Evolutionary conservation across 2,888 invertebrate species (phyloP), one percentile per base, ranked within the genome.

Genomic region (Mamestra brassicae): DNA sequence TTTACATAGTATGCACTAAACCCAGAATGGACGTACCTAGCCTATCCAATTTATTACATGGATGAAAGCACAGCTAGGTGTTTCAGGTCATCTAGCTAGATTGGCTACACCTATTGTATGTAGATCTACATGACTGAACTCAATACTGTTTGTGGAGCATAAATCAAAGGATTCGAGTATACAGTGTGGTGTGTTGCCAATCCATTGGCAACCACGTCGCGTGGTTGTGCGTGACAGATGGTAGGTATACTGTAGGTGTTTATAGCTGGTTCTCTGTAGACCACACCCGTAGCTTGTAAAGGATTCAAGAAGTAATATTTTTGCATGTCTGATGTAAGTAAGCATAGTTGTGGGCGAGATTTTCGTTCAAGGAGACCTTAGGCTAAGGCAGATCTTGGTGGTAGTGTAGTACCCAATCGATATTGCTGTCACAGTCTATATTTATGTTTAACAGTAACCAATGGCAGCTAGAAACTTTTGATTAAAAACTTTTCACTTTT

Each of bases 151-250:
- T 52, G 11, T 17, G 10, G 17, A 61, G 4, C 76, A 58, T 74
- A 80, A 63, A 77, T 77, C 54, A 80, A 61, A 47, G 17, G 26
- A 34, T 54, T 36, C 17, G 15, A 34, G 13, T 45, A 52, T 8
- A 54, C 45, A 13, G 47, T 42, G 42, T 50, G 17, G 47, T 42
- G 42, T 50, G 66, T 67, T 67, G 5, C 8, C 47, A 55, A 67
- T 36, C 2, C 68, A 52, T 80, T 11, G 55, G 13, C 8, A 81
- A 42, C 15, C 57, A 50, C n/a, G 26, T 76, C 76, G 81, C 76
- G 76, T 67, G 17, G 26, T 45, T 15, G 52, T 57, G 10, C 57
- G 54, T 67, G 54, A 60, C 47, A 58, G 52, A 63, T 78, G 63
- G 54, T 10, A 15, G 54, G 38, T 50, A 26, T 63, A 36, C 3